Base-by-base conservation (phyloP, 2,797 vertebrate genomes). In the Alfaro cultratus region DNA sequence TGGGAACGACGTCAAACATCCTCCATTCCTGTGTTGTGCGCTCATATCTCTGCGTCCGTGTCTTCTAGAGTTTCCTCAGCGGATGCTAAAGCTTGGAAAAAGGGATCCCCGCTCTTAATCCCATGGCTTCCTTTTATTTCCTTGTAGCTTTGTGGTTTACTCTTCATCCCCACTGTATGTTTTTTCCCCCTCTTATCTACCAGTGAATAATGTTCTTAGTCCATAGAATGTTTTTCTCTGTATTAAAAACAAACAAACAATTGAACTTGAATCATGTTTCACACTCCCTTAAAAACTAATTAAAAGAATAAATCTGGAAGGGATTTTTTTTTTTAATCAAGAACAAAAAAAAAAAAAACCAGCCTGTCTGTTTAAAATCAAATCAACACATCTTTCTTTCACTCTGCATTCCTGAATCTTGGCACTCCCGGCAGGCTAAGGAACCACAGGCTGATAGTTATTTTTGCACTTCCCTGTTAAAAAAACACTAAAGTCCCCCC, bases 401-500 rank as follows among this genome's bases (percentile, higher is more conserved):
- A 85, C 82, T 79, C 79, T 31, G 68, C 88, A 82, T 90, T 93
- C 88, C 89, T 82, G 60, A 92, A 83, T 77, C 80, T 78, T 91
- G 91, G 83, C 86, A 81, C 70, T 49, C 81, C 76, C 57, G 2
- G 62, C 62, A 81, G 86, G 85, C 86, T 81, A 89, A 91, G 86
- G 95, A 97, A 96, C 96, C 92, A 57, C 87, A 62, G 80, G 87
- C 90, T 95, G 93, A 80, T 95, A 94, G 97, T 97, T 98, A 98
- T 99, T 99, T 99, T 98, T 98, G 96, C 95, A 95, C 96, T 97
- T 99, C 98, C 98, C 97, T 98, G 97, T 99, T 91, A 89, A 93
- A 96, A 97, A 90, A 93, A 96, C 86, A 92, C 47, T 3, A 49
- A 81, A 18, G 80, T 84, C 84, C 95, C 96, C 95, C 97, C 96